Evolutionary conservation across 2,888 invertebrate genomes (phyloP).

Genomic region (Scaptomyza caliginosa): DNA sequence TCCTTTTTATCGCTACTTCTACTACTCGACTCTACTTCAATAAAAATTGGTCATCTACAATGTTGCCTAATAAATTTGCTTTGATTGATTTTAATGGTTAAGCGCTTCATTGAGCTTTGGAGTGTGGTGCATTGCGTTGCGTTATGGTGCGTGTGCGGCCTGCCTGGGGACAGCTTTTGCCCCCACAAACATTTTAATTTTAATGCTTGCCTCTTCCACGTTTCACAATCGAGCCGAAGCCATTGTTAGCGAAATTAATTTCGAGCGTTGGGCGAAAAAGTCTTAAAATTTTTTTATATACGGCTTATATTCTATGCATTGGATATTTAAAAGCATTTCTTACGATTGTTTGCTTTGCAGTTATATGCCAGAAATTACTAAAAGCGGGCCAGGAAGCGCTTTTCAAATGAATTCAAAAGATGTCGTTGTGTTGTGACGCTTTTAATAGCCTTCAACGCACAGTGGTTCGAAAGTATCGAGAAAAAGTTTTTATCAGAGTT

Average conservation of each 20-base stretch:
- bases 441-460: constrained; percentile 67
- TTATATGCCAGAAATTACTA: constrained; percentile 60
- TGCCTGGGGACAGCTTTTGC: constrained; percentile 40
- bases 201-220: constrained; percentile 38
- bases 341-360: constrained; percentile 74
- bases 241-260: constrained; percentile 81
- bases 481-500: neutral
- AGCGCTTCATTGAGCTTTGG: constrained; percentile 80
- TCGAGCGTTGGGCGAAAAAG: constrained; percentile 70
- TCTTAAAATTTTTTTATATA: constrained; percentile 71
- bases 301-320: constrained; percentile 70
- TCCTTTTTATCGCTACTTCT: constrained; percentile 65
- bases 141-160: constrained; percentile 48
- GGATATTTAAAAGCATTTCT: constrained; percentile 72
- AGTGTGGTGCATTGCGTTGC: constrained; percentile 35
- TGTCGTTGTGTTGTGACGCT: constrained; percentile 57
- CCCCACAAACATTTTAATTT: constrained; percentile 45
- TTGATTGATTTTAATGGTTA: constrained; percentile 83
- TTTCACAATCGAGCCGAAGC: constrained; percentile 6
- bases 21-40: constrained; percentile 59
- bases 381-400: constrained; percentile 30
- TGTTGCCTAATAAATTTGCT: constrained; percentile 81
- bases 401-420: constrained; percentile 69
- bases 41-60: constrained; percentile 75
- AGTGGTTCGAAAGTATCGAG: constrained; percentile 29